Evolutionary conservation across 1,140 invertebrate species (phyloP), one percentile per base, ranked within the genome.

Genomic region (Pseudomyrmex cubaensis): DNA sequence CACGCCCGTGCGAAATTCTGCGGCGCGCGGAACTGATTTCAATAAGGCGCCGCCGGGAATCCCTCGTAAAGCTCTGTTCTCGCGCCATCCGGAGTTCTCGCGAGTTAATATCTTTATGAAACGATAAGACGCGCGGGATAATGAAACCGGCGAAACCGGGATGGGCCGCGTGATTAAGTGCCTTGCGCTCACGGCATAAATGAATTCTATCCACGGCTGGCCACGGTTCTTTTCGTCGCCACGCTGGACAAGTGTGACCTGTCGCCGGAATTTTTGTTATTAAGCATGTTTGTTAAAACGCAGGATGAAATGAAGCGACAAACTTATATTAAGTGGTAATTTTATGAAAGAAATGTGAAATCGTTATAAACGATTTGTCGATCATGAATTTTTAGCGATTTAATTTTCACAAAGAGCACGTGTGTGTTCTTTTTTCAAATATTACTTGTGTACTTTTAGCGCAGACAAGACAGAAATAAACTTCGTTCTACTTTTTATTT

Each of bases 21-120:
- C 54, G 69, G 56, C 61, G 64, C 76, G 3, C 35, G 35, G 35
- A 56, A 46, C 76, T 77, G 83, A 88, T 88, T 87, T 88, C 87
- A 88, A 88, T 88, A 88, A 87, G 66, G 78, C 72, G 76, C 77
- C 83, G 61, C 77, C 35, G 35, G 48, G 73, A 64, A 70, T 57
- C 77, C 44, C 76, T 83, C 77, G 85, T 78, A 83, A 88, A 88
- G 77, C 87, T 77, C 12, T 44, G 61, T 80, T 87, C 35, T 35
- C 77, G 72, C 63, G 15, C 8, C 82, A 46, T 56, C 72, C 83
- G 54, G 35, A 74, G 80, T 75, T 88, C 54, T 85, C 57, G 66
- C 77, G 77, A 82, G 77, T 88, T 87, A 85, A 85, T 88, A 87
- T 85, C 86, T 87, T 88, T 88, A 83, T 88, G 77, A 87, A 87